phyloP scores from a whole-genome alignment of 1,140 invertebrate species.

The Drosophila mauritiana region DNA sequence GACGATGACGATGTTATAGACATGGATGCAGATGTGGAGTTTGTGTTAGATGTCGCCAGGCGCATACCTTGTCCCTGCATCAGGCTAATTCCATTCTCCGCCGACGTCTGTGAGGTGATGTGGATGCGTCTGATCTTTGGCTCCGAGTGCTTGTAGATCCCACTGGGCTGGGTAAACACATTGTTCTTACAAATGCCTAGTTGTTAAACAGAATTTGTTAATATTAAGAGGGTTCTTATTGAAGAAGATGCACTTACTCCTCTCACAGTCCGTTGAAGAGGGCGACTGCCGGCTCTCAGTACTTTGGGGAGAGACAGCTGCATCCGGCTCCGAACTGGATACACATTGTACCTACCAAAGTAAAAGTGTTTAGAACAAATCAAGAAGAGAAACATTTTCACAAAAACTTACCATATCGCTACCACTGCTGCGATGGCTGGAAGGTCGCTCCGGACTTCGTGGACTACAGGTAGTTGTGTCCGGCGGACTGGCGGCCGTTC shows the following conservation, averaged over 20 bases:
- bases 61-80: constrained; percentile 72
- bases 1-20: constrained; percentile 63
- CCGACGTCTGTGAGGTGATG: constrained; percentile 66
- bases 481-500: constrained; percentile 86
- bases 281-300: constrained; percentile 79
- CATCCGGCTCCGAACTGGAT: constrained; percentile 92
- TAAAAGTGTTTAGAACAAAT: neutral
- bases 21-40: constrained; percentile 47
- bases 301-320: constrained; percentile 84
- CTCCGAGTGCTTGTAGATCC: constrained; percentile 77
- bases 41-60: constrained; percentile 39
- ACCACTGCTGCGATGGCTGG: constrained; percentile 81
- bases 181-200: constrained; percentile 52
- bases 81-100: constrained; percentile 42
- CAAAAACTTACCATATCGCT: constrained; percentile 77
- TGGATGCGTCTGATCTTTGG: constrained; percentile 80
- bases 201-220: neutral
- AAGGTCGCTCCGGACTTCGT: constrained; percentile 76
- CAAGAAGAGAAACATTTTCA: no score
- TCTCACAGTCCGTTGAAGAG: constrained; percentile 77
- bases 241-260: constrained; percentile 50
- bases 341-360: constrained; percentile 91
- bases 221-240: neutral
- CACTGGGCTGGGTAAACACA: constrained; percentile 63
- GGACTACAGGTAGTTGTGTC: constrained; percentile 93